A percentile compares a stretch with the other conserved stretches of the same genome.
These are phyloP conservation scores for Formicarius rufipectus DNA, from an alignment of 2,113 vertebrate species.

Conservation along the genomic window DNA sequence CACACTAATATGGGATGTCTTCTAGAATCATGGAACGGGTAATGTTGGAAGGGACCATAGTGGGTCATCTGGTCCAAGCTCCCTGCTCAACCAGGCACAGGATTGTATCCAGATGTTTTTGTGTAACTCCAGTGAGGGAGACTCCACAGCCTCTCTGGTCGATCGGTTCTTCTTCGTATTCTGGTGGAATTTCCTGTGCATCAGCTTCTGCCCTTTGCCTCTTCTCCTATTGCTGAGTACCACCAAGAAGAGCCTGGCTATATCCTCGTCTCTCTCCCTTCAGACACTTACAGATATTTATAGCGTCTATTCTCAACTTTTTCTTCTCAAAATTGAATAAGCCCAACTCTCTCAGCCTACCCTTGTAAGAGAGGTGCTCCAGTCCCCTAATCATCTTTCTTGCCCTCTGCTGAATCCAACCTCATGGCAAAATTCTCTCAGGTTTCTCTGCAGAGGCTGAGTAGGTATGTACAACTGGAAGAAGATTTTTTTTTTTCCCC, in stretches of 20 bases:
- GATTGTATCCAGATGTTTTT: background rate
- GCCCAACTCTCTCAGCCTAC: background rate
- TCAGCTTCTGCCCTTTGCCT: background rate
- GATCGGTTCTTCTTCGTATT: background rate
- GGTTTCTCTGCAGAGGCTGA: background rate
- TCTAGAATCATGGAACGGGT: background rate
- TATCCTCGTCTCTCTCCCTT: background rate
- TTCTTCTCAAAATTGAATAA: background rate
- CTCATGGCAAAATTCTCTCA: background rate
- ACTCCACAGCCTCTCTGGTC: background rate
- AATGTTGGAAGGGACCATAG: background rate
- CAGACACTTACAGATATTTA: too few species aligned
- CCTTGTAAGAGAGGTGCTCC: background rate
- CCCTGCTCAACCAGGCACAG: background rate
- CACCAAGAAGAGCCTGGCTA: background rate
- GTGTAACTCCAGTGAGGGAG: background rate
- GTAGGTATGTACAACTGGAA: background rate
- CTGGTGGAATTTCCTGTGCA: background rate
- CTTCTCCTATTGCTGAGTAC: background rate
- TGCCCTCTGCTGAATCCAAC: background rate
- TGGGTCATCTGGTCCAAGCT: background rate
- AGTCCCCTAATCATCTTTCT: background rate
- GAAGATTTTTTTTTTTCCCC: background rate
- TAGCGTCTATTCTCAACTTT: too few species aligned
- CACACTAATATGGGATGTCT: background rate